phyloP scores from a whole-genome alignment of 2,113 vertebrate genomes.

The Fulmarus glacialis region DNA sequence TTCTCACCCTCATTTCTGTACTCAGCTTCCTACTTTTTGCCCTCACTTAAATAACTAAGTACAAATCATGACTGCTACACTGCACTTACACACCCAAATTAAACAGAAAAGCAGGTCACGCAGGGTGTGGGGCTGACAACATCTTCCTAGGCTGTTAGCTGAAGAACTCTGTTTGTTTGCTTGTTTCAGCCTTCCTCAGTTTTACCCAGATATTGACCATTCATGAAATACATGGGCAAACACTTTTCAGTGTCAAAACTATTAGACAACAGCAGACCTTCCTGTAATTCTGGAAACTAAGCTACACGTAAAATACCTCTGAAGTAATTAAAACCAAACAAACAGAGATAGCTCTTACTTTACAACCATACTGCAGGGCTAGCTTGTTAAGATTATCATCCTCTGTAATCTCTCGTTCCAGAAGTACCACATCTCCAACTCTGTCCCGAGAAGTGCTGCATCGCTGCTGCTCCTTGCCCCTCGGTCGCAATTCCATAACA shows the following conservation, averaged over 20 bases:
- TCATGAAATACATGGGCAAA: background rate
- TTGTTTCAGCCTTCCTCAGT: background rate
- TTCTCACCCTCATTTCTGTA: background rate
- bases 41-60: background rate
- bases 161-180: background rate
- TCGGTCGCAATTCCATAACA: conserved; percentile 74
- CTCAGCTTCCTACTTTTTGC: background rate
- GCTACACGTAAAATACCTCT: rapidly evolving
- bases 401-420: conserved; percentile 81
- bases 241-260: background rate
- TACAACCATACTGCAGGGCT: conserved; percentile 93
- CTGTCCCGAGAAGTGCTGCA: background rate
- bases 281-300: background rate
- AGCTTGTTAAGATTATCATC: conserved; percentile 92
- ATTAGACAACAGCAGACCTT: rapidly evolving
- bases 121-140: background rate
- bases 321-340: background rate
- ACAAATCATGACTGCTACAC: background rate
- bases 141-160: background rate
- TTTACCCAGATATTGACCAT: background rate
- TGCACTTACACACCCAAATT: background rate
- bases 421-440: conserved; percentile 71
- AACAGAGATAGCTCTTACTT: conserved; percentile 75
- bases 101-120: background rate
- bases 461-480: conserved; percentile 67